Evolutionary conservation across 1,140 invertebrate species (phyloP).

Genomic region (Achatina immaculata): DNA sequence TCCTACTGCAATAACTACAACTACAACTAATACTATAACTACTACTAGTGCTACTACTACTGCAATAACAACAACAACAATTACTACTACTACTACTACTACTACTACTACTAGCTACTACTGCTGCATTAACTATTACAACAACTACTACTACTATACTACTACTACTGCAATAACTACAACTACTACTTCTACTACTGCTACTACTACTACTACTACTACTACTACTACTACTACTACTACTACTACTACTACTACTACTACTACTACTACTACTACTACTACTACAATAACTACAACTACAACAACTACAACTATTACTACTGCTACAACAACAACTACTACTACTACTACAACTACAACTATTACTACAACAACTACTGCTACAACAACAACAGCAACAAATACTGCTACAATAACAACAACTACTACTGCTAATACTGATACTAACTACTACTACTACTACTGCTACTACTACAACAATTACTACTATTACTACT

Average conservation of each 20-base stretch:
- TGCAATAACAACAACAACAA: neutral
- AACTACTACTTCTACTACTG: slow-evolving; percentile 17
- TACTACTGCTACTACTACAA: too few species aligned
- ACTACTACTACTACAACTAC: slow-evolving; percentile 2
- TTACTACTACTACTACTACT: neutral
- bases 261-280: slow-evolving; percentile 16
- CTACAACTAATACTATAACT: too few species aligned
- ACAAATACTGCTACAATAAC: neutral
- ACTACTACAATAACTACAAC: neutral
- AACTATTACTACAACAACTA: neutral
- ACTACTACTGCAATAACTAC: slow-evolving; percentile 17
- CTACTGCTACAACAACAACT: neutral
- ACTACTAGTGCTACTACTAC: slow-evolving; percentile 14
- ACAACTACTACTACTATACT: slow-evolving; percentile 7
- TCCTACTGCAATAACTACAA: neutral
- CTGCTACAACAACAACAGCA: neutral
- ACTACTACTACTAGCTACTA: slow-evolving; percentile 6
- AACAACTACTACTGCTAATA: neutral
- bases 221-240: slow-evolving; percentile 20
- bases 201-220: slow-evolving; percentile 23
- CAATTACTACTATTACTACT: neutral
- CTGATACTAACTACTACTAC: neutral
- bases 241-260: slow-evolving; percentile 15
- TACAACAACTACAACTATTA: neutral
- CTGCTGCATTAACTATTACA: neutral